Evolutionary conservation across 2,888 invertebrate genomes (phyloP), one percentile per base, ranked within the genome.

Genomic region (Drosophila yooni): DNA sequence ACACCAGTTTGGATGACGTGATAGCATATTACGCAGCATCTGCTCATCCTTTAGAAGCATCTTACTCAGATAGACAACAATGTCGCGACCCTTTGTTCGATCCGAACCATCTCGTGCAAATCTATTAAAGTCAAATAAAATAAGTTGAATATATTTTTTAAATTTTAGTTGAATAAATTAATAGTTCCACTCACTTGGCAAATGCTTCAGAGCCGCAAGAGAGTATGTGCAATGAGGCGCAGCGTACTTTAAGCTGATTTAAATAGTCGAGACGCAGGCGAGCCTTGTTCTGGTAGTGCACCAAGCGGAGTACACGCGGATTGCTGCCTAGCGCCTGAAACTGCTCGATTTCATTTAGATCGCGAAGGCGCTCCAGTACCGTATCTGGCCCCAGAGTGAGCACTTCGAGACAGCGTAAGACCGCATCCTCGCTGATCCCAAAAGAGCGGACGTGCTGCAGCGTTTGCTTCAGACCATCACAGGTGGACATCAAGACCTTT

Each of bases 1-100:
- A 15, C 94, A 94, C 94, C 95, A 95, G 89, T 94, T 95, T 5
- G 95, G 95, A 92, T 96, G 96, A 8, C 94, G 94, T 25, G 92
- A 93, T 25, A 96, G 89, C 70, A 90, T 71, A 40, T 82, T 79
- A 10, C 93, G 89, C 15, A 94, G 83, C 50, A 88, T 70, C 46
- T 76, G 72, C 68, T 89, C 77, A 59, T 91, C 59, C 53, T 88
- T 69, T 60, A 91, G 66, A 2, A 94, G 88, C 18, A 93, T 74
- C n/a, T 92, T 90, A 13, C 92, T 82, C 15, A 95, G 76, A 76
- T 93, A 94, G 7, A 92, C 83, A 0, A 94, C 74, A 2, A 94
- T 88, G 79, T 95, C 95, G 0, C 84, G 87, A 1, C 93, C 93
- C 70, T 92, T 93, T 7, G 94, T 94, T 89, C 94, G 90, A 93